Evolutionary conservation across 2,888 invertebrate species (phyloP).

Genomic region (Tromatobia lineatoria): DNA sequence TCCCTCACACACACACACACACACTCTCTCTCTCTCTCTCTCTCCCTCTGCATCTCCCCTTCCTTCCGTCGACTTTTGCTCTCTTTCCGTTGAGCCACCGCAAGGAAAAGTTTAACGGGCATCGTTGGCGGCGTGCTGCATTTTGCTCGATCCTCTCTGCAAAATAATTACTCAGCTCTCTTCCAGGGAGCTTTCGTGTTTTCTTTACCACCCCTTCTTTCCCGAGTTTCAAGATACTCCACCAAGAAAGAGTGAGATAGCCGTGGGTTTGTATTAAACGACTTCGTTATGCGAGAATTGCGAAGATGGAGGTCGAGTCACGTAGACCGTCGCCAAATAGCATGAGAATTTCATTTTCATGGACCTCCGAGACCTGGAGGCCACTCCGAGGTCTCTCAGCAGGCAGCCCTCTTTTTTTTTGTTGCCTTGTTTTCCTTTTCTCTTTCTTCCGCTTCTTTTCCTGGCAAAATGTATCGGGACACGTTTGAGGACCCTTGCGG

Average conservation of each 20-base stretch:
- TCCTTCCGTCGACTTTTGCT: slow-evolving; percentile 30
- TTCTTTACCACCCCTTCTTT: slow-evolving; percentile 19
- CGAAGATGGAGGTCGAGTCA: slow-evolving; percentile 30
- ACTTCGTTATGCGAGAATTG: slow-evolving; percentile 63
- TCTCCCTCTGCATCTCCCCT: slow-evolving; percentile 1
- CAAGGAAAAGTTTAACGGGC: slow-evolving; percentile 51
- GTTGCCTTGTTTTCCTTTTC: slow-evolving; percentile 7
- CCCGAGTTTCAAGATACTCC: slow-evolving; percentile 5
- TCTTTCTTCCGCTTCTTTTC: neutral
- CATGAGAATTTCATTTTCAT: slow-evolving; percentile 60
- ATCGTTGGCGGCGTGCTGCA: slow-evolving; percentile 21
- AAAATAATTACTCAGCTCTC: slow-evolving; percentile 56
- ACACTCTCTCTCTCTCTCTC: no score
- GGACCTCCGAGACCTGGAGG: slow-evolving; percentile 34
- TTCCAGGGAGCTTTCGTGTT: slow-evolving; percentile 14
- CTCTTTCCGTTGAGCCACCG: slow-evolving; percentile 32
- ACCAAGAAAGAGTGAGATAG: slow-evolving; percentile 41
- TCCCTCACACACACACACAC: no score
- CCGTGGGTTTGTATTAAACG: slow-evolving; percentile 58
- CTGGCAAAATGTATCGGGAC: slow-evolving; percentile 14
- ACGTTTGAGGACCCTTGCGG: slow-evolving; percentile 25
- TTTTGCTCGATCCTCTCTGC: slow-evolving; percentile 45
- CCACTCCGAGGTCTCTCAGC: slow-evolving; percentile 34
- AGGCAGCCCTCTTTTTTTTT: slow-evolving; percentile 47
- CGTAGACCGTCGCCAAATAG: slow-evolving; percentile 34